These are phyloP conservation scores for Cyprinodon brontotheroides DNA, from an alignment of 2,113 vertebrate genomes.

Conservation along the genomic window DNA sequence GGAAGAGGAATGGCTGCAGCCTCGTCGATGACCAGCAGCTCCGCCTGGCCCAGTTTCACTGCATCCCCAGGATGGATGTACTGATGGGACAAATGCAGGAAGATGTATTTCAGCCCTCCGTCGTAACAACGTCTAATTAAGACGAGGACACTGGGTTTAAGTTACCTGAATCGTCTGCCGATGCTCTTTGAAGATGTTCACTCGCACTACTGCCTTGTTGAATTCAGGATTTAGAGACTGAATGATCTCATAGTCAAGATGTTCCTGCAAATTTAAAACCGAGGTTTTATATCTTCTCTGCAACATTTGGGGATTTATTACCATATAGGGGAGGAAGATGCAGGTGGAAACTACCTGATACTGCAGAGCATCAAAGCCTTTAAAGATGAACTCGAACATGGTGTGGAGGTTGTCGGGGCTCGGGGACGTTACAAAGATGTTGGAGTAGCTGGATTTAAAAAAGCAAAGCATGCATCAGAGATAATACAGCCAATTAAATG, in stretches of 20 bases:
- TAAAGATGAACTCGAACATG: conserved; percentile 97
- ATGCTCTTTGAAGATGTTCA: conserved; percentile 97
- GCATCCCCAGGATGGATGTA: conserved; percentile 96
- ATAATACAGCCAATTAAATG: too few relatives aligned
- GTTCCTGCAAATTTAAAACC: conserved; percentile 80
- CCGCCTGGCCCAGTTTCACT: conserved; percentile 95
- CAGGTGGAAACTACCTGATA: conserved; percentile 57
- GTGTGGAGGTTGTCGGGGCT: conserved; percentile 98
- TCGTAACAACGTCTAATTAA: background rate
- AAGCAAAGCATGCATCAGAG: background rate
- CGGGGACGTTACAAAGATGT: conserved; percentile 97
- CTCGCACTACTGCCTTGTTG: conserved; percentile 95
- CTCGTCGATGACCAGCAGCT: conserved; percentile 95
- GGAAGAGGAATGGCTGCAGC: conserved; percentile 96
- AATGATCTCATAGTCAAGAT: conserved; percentile 97
- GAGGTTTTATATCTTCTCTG: background rate
- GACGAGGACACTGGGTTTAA: background rate
- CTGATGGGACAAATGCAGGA: conserved; percentile 70
- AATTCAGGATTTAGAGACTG: conserved; percentile 98
- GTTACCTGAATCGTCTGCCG: conserved; percentile 96
- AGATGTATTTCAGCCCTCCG: background rate
- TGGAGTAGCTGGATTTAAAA: conserved; percentile 88
- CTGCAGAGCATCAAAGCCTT: conserved; percentile 94
- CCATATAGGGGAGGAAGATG: background rate
- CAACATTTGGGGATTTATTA: background rate